Evolutionary conservation across 2,113 vertebrate genomes (phyloP), one percentile per base, ranked within the genome.

Genomic region (Hippocampus mohnikei): DNA sequence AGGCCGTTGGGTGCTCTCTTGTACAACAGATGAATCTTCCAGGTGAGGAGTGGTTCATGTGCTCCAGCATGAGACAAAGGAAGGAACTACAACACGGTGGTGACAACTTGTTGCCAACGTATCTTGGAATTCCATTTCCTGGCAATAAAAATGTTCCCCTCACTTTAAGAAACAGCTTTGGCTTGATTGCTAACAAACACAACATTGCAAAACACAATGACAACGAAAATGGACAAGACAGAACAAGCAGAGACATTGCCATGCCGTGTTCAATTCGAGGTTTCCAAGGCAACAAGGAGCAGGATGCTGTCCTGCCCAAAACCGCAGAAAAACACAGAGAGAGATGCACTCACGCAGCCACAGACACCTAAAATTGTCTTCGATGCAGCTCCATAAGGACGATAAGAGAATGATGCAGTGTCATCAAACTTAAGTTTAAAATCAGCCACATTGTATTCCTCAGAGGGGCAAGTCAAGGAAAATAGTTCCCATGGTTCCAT

Each of bases 1-100:
- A 67, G 67, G 53, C 72, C 69, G 73, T 68, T 74, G 64, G 72
- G 67, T 69, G 60, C 41, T 71, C 70, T 77, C 37, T 74, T 50
- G 55, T 25, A 69, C 44, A 70, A 63, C 73, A 52, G 77, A 76
- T 69, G 62, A 78, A 78, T 69, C 63, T 55, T 41, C 63, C 29
- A 74, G 42, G 66, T 41, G 55, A 69, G 29, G 56, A 70, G 46
- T 20, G 59, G 61, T 71, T 50, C 72, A 46, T 64, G 55, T n/a
- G 40, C 40, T 33, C 20, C 37, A 65, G 70, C 44, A 61, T 50
- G 42, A 69, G 56, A 56, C 44, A 44, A 62, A 41, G 46, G 67
- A 40, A 60, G 9, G 6, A 52, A 10, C 62, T 23, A 42, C 67
- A 66, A 67, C 27, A 25, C 23, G 16, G 55, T 52, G 9, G 46